These are phyloP conservation scores for Odontamblyopus rebecca DNA, from an alignment of 2,797 vertebrate genomes.

Conservation along the genomic window DNA sequence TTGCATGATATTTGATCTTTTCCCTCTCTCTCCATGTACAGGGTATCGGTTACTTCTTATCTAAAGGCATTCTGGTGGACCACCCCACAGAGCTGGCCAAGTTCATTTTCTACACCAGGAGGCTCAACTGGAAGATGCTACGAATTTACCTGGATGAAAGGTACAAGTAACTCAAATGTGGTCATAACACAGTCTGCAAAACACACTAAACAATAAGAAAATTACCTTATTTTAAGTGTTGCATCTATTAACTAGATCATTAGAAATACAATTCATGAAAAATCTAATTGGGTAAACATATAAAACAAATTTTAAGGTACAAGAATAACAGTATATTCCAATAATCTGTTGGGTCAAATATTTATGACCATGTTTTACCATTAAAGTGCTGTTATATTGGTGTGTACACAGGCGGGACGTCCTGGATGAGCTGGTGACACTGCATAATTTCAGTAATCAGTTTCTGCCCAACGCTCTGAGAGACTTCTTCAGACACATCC, in stretches of 20 bases:
- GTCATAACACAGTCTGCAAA: too few relatives aligned
- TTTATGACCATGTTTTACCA: too few relatives aligned
- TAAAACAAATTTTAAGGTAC: too few relatives aligned
- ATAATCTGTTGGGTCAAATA: too few relatives aligned
- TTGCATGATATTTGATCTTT: background rate
- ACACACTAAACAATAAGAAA: too few relatives aligned
- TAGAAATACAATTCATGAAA: too few relatives aligned
- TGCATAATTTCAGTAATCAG: conserved; percentile 99
- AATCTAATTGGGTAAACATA: too few relatives aligned
- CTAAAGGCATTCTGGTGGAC: conserved; percentile 92
- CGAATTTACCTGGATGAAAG: conserved; percentile 97
- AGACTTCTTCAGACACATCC: conserved; percentile 97
- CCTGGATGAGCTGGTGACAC: conserved; percentile 94
- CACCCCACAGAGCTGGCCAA: conserved; percentile 94
- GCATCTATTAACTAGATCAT: too few relatives aligned
- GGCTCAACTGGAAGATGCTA: conserved; percentile 98
- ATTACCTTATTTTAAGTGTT: too few relatives aligned
- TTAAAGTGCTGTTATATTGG: too few relatives aligned
- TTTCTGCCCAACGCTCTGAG: conserved; percentile 97
- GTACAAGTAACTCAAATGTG: conserved; percentile 56
- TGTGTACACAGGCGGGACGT: conserved; percentile 86
- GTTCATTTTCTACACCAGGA: conserved; percentile 97
- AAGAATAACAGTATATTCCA: too few relatives aligned
- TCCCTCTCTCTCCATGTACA: conserved; percentile 41
- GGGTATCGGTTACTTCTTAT: conserved; percentile 97